Conservation (phyloP, 64 coral and sea anemone genomes). For the Actinia tenebrosa region DNA sequence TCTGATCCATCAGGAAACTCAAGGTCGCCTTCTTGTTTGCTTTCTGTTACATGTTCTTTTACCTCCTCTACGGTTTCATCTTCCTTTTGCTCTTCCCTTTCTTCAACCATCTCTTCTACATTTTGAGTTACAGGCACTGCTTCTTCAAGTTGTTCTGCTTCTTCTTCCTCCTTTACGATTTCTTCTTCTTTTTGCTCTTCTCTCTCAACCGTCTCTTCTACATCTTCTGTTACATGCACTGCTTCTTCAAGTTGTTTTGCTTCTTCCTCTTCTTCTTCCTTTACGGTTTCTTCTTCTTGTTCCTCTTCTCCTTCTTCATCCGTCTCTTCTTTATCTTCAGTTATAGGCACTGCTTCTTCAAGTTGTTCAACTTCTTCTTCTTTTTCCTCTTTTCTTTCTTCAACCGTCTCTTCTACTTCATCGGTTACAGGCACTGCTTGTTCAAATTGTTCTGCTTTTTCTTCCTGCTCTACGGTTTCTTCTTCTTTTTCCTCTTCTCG, state of each 20-base stretch:
- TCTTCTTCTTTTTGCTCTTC: slow-evolving; percentile 10
- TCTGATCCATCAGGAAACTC: neutral
- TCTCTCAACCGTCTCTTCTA: neutral
- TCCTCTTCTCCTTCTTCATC: neutral
- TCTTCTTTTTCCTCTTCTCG: neutral
- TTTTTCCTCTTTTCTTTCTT: neutral
- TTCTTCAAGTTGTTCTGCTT: neutral
- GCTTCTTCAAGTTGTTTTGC: neutral
- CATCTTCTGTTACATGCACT: neutral
- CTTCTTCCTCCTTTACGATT: neutral
- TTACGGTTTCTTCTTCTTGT: neutral
- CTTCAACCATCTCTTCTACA: neutral
- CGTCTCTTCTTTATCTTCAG: neutral
- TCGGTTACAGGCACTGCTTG: neutral
- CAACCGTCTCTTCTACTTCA: neutral
- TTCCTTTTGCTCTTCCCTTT: neutral
- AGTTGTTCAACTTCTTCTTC: too few species aligned
- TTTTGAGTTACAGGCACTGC: neutral
- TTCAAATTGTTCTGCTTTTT: neutral
- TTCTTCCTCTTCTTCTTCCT: neutral
- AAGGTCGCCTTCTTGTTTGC: neutral
- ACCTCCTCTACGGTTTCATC: neutral
- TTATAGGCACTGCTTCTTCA: neutral
- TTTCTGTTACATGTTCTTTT: neutral
- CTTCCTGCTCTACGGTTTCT: neutral